A percentile compares a stretch with the other conserved stretches of the same genome.
Evolutionary conservation across 2,113 vertebrate species (phyloP).

Genomic region (Arothron firmamentum): DNA sequence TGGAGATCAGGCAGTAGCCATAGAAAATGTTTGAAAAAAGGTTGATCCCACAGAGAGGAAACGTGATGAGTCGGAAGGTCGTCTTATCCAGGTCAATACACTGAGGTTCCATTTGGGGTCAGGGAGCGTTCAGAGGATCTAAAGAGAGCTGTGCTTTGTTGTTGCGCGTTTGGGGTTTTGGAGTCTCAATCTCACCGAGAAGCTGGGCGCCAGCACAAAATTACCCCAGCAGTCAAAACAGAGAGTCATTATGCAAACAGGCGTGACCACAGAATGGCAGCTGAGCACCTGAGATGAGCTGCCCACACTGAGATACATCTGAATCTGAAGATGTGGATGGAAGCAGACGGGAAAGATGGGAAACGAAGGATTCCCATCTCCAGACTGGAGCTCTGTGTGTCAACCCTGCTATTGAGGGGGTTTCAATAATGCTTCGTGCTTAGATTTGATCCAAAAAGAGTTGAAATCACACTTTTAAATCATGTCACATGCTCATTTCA

Average conservation of each 20-base stretch:
- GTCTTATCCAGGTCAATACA: neutral
- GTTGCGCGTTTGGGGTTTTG: neutral
- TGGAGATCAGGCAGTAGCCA: slow-evolving; percentile 31
- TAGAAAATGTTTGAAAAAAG: slow-evolving; percentile 45
- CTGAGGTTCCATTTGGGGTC: neutral
- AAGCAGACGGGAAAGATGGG: no score
- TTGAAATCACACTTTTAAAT: no score
- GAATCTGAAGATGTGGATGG: neutral
- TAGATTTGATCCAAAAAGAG: no score
- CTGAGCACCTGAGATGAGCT: neutral
- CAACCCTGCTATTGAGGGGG: no score
- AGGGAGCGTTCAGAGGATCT: neutral
- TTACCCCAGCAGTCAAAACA: neutral
- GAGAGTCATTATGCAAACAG: slow-evolving; percentile 18
- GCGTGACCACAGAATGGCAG: neutral
- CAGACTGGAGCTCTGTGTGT: no score
- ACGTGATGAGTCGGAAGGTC: slow-evolving; percentile 17
- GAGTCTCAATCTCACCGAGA: neutral
- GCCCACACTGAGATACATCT: neutral
- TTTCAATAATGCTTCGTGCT: no score
- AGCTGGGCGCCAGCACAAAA: neutral
- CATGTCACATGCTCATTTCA: no score
- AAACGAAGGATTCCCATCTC: no score
- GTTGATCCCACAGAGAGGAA: slow-evolving; percentile 6
- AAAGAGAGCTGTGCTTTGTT: neutral